Base-by-base conservation (phyloP, 2,113 vertebrate species). In the Daubentonia madagascariensis region DNA sequence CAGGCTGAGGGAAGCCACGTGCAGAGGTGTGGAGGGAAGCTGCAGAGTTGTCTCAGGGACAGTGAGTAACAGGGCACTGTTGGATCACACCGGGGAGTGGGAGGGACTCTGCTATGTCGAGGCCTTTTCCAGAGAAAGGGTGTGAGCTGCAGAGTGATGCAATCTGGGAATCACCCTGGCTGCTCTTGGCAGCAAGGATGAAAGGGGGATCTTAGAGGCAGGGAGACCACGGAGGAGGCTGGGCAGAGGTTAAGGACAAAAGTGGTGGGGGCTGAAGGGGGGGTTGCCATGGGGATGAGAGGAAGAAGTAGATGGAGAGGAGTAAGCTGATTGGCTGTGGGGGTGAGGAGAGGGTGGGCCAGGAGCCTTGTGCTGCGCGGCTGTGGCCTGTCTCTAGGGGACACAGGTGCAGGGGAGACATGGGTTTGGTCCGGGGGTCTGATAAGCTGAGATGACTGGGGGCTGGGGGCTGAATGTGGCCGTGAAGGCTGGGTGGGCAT, bases 211-310 rank as follows among this genome's bases (percentile, higher is more conserved):
- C 65, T 93, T 78, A 68, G 0, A 57, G 54, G 59, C 43, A 54
- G 86, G 50, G 70, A 92, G 30, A 61, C 28, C 17, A 30, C 20
- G 50, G 37, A 70, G 45, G 57, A 84, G 61, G 63, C 72, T 85
- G 43, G 25, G 12, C 45, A 59, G 85, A 52, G 43, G 93, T 83
- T 68, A 91, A 86, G 45, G 76, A 63, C 50, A 43, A 80, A 80
- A 54, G 68, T 85, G 50, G 45, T 59, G 40, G 50, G 5, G 11
- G 35, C 48, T 85, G 45, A 95, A 67, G 90, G 59, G 22, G 14
- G 57, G 43, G 68, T 95, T 95, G 86, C 50, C 68, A 70, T 89
- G 85, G 81, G 22, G 57, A 87, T 70, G 67, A 89, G 81, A 97
- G 61, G 91, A 87, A 8, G 93, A 43, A 40, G 65, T 16, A 35